These are phyloP conservation scores for Pseudococcus jackbeardsleyi DNA, from an alignment of 2,888 invertebrate species.

Conservation along the genomic window DNA sequence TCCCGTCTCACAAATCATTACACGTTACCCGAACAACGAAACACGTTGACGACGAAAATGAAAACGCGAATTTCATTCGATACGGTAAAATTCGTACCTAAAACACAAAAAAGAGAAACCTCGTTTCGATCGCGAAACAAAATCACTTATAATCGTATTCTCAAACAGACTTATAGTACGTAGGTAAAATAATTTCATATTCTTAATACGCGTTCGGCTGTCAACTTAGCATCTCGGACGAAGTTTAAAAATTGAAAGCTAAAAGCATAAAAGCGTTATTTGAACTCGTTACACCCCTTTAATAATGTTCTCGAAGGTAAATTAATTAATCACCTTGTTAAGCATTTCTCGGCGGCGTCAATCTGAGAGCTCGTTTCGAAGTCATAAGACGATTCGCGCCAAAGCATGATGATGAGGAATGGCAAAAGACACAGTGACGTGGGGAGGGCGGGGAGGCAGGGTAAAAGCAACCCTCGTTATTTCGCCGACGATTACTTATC, in stretches of 20 bases:
- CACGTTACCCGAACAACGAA: too few relatives aligned
- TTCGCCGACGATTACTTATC: neutral
- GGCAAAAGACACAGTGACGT: neutral
- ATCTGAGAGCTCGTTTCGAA: slow-evolving; percentile 5
- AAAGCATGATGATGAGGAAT: neutral
- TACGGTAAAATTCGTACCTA: too few relatives aligned
- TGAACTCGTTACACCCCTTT: neutral
- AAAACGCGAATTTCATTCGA: too few relatives aligned
- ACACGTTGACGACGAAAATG: too few relatives aligned
- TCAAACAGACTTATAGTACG: too few relatives aligned
- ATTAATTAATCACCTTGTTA: slow-evolving; percentile 32
- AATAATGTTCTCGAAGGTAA: neutral
- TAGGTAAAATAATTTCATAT: too few relatives aligned
- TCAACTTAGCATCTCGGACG: neutral
- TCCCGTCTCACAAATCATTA: too few relatives aligned
- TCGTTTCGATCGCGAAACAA: too few relatives aligned
- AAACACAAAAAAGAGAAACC: too few relatives aligned
- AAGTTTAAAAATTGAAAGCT: neutral
- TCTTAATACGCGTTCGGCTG: neutral
- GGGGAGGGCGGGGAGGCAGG: neutral
- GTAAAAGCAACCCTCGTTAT: neutral
- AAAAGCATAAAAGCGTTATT: neutral
- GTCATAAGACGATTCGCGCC: neutral
- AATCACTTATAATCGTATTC: too few relatives aligned
- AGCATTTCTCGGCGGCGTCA: neutral